Base-by-base conservation (phyloP, 2,797 vertebrate genomes). In the Novumbra hubbsi region DNA sequence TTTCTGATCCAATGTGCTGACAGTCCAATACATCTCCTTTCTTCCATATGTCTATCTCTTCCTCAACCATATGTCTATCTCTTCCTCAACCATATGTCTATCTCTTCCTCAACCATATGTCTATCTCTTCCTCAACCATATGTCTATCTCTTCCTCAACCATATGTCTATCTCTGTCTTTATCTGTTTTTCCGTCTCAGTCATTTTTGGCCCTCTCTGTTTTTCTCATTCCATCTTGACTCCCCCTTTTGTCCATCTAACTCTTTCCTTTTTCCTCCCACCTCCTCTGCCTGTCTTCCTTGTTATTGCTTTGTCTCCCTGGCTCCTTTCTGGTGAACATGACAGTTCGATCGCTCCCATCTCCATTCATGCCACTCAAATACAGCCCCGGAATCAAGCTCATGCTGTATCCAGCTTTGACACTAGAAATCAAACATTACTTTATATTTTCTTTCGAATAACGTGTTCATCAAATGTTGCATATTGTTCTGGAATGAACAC, bases 381-480 rank as follows among this genome's bases (percentile, higher is more conserved):
- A 72, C 66, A 72, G 57, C n/a, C 65, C 28, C 16, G 7, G 66
- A 70, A 19, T 16, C 60, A 73, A 49, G 65, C 4, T n/a, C 68
- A 17, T 78, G 66, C 69, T 71, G 78, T 79, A 78, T 80, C 73
- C 12, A 62, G 70, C 3, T 28, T 45, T 81, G 71, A 80, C 71
- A 73, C 62, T 30, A 68, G 76, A 4, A 77, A 80, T 62, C 69
- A 67, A 70, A 80, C 28, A 0, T 71, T 45, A 16, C 52, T 7
- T 16, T 73, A 64, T 57, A 11, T 69, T 66, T n/a, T 52, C 63
- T 71, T 52, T 68, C 41, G 34, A 27, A 73, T 78, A n/a, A 34
- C 21, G 14, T 41, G 74, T 81, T 72, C 41, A 72, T 65, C 14
- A 14, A 70, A 79, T 69, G 74, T 83, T 77, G 64, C 19, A 6